These are phyloP conservation scores for Girardia tigrina DNA, from an alignment of 2,888 invertebrate species.

Conservation along the genomic window DNA sequence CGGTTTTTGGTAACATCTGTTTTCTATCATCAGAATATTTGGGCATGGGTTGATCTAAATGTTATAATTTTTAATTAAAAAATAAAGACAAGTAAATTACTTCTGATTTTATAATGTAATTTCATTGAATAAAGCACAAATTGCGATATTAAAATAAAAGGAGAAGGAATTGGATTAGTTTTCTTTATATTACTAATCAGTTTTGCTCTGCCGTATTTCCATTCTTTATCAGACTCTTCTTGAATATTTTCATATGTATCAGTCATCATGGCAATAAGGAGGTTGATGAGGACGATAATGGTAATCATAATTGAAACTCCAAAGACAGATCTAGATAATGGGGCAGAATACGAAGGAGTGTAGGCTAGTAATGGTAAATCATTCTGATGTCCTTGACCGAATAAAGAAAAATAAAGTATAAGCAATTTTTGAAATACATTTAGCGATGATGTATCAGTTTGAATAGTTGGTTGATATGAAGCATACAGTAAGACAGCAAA, in stretches of 20 bases:
- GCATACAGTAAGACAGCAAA: constrained; percentile 53
- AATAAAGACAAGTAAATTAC: too few relatives aligned
- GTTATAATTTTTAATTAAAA: too few relatives aligned
- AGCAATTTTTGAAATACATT: constrained; percentile 37
- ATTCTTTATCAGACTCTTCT: neutral
- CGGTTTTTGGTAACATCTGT: too few relatives aligned
- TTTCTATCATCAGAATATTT: too few relatives aligned
- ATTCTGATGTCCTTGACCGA: constrained; percentile 68
- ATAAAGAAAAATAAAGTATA: constrained; percentile 81
- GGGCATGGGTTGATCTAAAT: too few relatives aligned
- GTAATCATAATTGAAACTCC: constrained; percentile 94
- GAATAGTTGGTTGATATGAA: constrained; percentile 59
- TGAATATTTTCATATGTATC: neutral
- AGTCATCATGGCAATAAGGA: constrained; percentile 60
- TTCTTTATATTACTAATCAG: neutral
- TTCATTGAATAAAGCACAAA: neutral
- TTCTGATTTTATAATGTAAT: neutral
- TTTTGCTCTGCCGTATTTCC: neutral
- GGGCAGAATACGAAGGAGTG: constrained; percentile 50
- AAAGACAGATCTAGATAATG: constrained; percentile 59
- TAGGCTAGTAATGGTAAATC: constrained; percentile 54
- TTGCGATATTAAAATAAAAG: neutral
- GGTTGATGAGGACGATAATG: constrained; percentile 89
- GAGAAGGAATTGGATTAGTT: neutral
- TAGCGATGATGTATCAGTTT: constrained; percentile 39